These are phyloP conservation scores for Opisthograptis luteolata DNA, from an alignment of 2,888 invertebrate genomes.

Conservation along the genomic window DNA sequence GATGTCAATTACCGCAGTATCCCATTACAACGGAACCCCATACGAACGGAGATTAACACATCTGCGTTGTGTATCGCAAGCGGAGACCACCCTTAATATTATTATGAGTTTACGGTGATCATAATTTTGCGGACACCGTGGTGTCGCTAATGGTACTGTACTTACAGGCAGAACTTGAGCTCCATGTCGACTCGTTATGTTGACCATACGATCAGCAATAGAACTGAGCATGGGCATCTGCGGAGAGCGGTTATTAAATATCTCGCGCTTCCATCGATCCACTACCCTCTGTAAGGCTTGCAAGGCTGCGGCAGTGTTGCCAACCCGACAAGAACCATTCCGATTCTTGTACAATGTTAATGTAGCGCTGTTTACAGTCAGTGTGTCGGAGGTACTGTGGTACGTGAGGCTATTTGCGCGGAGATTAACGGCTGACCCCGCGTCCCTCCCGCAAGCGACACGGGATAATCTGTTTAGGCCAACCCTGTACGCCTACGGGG, in stretches of 20 bases:
- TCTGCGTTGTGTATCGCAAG: constrained; percentile 41
- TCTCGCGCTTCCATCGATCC: background rate
- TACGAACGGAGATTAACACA: constrained; percentile 50
- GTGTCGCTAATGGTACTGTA: background rate
- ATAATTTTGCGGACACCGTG: constrained; percentile 51
- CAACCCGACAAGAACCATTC: background rate
- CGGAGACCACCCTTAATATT: constrained; percentile 50
- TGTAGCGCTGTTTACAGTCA: constrained; percentile 12
- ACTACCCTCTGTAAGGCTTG: too few species aligned
- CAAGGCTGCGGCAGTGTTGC: background rate
- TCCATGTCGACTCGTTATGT: background rate
- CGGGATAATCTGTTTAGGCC: constrained; percentile 61
- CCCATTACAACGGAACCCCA: constrained; percentile 34
- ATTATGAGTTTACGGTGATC: constrained; percentile 4
- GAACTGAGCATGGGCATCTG: too few species aligned
- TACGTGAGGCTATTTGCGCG: constrained; percentile 72
- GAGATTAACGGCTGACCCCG: constrained; percentile 65
- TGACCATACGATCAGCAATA: constrained; percentile 22
- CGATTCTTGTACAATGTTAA: constrained; percentile 1
- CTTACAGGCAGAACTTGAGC: background rate
- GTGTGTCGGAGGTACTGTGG: constrained; percentile 36
- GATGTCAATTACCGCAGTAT: constrained; percentile 35
- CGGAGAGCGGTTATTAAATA: background rate
- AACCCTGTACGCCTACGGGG: constrained; percentile 30
- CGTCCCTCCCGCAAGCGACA: constrained; percentile 43